Evolutionary conservation across 2,888 invertebrate genomes (phyloP).

Genomic region (Sericinus montela): DNA sequence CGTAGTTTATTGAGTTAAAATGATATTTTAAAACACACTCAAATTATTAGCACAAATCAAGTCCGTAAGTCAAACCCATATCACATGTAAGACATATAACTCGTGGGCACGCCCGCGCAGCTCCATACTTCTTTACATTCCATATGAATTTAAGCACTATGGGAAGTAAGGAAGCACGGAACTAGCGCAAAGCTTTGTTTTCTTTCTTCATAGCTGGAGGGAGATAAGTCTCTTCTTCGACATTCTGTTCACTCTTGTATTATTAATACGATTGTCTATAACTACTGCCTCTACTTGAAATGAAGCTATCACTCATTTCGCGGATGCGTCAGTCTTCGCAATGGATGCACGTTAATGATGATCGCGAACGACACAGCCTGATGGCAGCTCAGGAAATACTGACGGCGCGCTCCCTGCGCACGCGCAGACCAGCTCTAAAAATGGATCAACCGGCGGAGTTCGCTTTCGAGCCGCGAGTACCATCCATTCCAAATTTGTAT

Average conservation of each 20-base stretch:
- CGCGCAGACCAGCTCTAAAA: conserved; percentile 78
- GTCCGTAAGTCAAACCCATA: conserved; percentile 21
- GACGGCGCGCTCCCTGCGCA: conserved; percentile 69
- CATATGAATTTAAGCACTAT: conserved; percentile 92
- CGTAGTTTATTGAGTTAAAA: background rate
- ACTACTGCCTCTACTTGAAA: conserved; percentile 39
- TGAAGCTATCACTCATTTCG: no score
- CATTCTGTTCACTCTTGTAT: background rate
- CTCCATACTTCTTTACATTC: conserved; percentile 99
- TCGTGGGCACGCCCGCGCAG: conserved; percentile 60
- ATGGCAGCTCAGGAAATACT: conserved; percentile 70
- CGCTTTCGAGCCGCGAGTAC: conserved; percentile 75
- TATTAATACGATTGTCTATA: conserved; percentile 11
- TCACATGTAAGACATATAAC: conserved; percentile 44
- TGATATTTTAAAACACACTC: conserved; percentile 22
- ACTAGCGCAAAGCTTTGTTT: conserved; percentile 82
- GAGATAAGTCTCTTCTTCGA: conserved; percentile 1
- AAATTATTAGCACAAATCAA: conserved; percentile 28
- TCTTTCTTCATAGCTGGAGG: conserved; percentile 38
- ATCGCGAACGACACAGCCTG: conserved; percentile 69
- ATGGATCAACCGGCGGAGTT: conserved; percentile 76
- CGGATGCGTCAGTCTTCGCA: conserved; percentile 25
- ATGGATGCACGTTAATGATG: conserved; percentile 42
- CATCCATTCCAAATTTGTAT: conserved; percentile 89
- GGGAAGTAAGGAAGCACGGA: conserved; percentile 98